Conservation (phyloP, 2,113 vertebrate species). For the Neofelis nebulosa region DNA sequence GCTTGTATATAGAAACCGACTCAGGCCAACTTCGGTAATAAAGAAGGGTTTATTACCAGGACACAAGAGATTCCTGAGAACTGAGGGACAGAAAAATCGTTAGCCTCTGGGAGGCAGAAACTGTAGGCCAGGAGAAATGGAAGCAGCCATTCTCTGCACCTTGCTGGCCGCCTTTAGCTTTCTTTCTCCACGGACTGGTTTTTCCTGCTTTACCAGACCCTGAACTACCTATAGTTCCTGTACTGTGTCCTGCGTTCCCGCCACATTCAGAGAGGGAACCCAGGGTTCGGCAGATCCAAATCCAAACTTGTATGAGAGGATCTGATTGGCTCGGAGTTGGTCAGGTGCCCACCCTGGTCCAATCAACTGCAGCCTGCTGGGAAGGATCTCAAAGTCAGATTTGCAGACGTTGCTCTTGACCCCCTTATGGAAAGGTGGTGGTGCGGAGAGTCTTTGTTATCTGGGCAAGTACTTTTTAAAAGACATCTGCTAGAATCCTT, state of each 20-base stretch:
- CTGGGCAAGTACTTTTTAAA: not conserved
- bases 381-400: constrained; percentile 29
- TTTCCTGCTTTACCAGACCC: not conserved
- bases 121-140: not conserved
- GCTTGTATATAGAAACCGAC: constrained; percentile 29
- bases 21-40: constrained; percentile 38
- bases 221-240: not conserved
- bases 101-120: not conserved
- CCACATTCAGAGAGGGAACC: constrained; percentile 2
- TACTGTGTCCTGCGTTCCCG: not conserved
- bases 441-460: not conserved
- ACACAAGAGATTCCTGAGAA: not conserved
- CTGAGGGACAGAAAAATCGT: not conserved
- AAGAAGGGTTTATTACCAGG: constrained; percentile 39
- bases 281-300: not conserved
- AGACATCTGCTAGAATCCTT: not conserved
- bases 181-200: not conserved
- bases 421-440: not conserved
- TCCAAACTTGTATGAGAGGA: not conserved
- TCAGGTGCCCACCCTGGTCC: not conserved
- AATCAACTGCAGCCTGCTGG: not conserved
- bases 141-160: not conserved
- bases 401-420: not conserved
- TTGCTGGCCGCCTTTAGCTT: not conserved
- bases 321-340: constrained; percentile 53